Base-by-base conservation (phyloP, 1,140 invertebrate species). In the Rhyzopertha dominica region DNA sequence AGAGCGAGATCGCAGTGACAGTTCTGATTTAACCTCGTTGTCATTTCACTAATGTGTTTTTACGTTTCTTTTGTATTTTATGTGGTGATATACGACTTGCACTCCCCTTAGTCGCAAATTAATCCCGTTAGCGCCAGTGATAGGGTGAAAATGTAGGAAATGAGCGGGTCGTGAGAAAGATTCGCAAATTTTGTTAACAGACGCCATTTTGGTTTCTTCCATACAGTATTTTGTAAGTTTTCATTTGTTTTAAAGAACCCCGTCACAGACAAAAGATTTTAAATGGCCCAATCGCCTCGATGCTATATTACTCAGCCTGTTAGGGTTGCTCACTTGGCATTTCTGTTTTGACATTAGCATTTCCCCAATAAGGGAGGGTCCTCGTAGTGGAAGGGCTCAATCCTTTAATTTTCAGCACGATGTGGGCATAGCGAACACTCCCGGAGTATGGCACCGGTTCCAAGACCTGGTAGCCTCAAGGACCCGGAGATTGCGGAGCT, bases 401-500 rank as follows among this genome's bases (percentile, higher is more conserved):
- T 25, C 7, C 24, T 25, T 7, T 25, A 25, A 25, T 20, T 43
- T 43, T 13, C 30, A 43, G 41, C 35, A 32, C 23, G 23, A 43
- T 43, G 41, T 5, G 13, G 25, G 28, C 30, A 25, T 44, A 44
- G 40, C 41, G 30, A 42, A 40, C 18, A 20, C 20, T 17, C 8
- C 18, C 28, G 29, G 37, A 59, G 62, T 74, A 86, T 86, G 83
- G 82, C 83, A 69, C 73, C 76, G 62, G 74, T 79, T 67, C 74
- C 74, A 49, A 82, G 88, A 69, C 89, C 90, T 63, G 91, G 92
- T 66, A 94, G 87, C 75, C 78, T 97, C 35, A 95, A 95, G 71
- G 92, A 97, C 76, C 93, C 94, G 41, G 91, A 95, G 69, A 90
- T 96, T 58, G 90, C 92, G 46, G 90, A 95, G 68, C 75, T 97